phyloP scores from a whole-genome alignment of 2,888 invertebrate genomes.

The Xylota sylvarum region DNA sequence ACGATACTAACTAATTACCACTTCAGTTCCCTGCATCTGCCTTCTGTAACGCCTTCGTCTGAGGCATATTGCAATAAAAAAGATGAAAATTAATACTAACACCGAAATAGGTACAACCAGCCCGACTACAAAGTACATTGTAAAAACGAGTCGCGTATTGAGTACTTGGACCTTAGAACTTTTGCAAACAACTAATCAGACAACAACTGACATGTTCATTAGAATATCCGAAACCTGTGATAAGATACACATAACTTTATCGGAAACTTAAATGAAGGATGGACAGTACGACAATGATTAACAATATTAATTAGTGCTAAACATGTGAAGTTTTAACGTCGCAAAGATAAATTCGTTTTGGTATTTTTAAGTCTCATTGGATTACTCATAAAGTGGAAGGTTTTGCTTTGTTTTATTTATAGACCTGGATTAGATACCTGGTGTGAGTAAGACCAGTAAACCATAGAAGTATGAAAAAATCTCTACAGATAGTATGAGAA shows the following conservation, averaged over 20 bases:
- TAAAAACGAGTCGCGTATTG: not conserved
- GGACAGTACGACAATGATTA: not conserved
- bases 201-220: not conserved
- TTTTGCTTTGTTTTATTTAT: not conserved
- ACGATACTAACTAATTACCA: slow-evolving; percentile 17
- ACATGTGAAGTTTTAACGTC: not conserved
- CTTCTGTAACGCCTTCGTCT: not conserved
- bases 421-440: not conserved
- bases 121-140: not conserved
- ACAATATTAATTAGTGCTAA: not conserved
- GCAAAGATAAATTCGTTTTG: not conserved
- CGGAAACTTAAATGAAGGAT: not conserved
- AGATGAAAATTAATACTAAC: not conserved
- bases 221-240: not conserved
- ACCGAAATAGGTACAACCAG: not conserved
- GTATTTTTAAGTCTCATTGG: too few species aligned
- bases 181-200: not conserved
- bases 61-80: not conserved
- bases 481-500: too few species aligned
- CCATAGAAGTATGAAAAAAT: too few species aligned
- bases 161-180: not conserved
- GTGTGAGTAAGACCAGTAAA: too few species aligned
- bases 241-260: not conserved
- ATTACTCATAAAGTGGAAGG: too few species aligned
- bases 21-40: not conserved